These are phyloP conservation scores for Haliclona indistincta DNA, from an alignment of 37 sponge, comb jelly and placozoan genomes.

Conservation along the genomic window DNA sequence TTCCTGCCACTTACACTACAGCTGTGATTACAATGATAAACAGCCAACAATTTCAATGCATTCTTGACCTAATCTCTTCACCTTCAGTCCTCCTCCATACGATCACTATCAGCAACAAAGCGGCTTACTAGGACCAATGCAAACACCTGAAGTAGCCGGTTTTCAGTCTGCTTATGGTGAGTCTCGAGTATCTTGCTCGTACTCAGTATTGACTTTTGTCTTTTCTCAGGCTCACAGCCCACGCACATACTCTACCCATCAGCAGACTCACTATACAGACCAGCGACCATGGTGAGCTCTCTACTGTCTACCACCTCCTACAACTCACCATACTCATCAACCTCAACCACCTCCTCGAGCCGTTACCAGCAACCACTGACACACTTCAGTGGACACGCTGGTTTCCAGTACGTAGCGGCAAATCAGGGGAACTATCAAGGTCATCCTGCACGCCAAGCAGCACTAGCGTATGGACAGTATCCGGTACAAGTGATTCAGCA, in stretches of 20 bases:
- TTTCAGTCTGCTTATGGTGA: too few species aligned
- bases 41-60: too few species aligned
- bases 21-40: too few species aligned
- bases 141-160: too few species aligned
- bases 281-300: constrained; percentile 4
- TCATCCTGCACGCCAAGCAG: constrained; percentile 6
- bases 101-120: constrained; percentile 7
- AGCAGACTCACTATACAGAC: constrained; percentile 21
- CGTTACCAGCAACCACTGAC: constrained; percentile 14
- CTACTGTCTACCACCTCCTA: constrained; percentile 8
- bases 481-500: constrained; percentile 2
- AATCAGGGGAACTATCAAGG: background rate
- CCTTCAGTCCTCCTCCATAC: constrained; percentile 59
- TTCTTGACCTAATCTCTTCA: too few species aligned
- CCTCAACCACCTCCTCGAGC: constrained; percentile 14
- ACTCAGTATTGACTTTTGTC: too few species aligned
- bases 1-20: too few species aligned
- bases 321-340: background rate
- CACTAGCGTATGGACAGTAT: constrained; percentile 13
- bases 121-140: too few species aligned
- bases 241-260: constrained; percentile 17
- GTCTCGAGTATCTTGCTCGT: too few species aligned
- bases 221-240: constrained; percentile 2
- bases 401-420: constrained; percentile 34
- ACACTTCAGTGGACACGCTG: constrained; percentile 17